phyloP scores from a whole-genome alignment of 1,140 invertebrate species.

The Medauroidea extradentata region DNA sequence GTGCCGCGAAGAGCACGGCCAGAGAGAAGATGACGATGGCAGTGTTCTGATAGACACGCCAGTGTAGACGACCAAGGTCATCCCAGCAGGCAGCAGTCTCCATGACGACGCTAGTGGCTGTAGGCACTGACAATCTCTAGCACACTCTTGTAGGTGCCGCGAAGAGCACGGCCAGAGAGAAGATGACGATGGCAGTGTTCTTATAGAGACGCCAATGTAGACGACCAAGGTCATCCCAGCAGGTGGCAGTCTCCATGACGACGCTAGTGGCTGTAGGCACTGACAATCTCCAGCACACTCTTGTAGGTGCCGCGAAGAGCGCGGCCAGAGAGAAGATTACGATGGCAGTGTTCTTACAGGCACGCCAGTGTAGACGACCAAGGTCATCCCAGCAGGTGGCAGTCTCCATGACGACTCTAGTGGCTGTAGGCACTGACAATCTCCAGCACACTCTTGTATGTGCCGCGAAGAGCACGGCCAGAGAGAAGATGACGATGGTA shows the following conservation, averaged over 20 bases:
- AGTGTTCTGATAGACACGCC: constrained; percentile 62
- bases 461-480: constrained; percentile 62
- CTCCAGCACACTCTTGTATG: constrained; percentile 55
- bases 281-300: constrained; percentile 56
- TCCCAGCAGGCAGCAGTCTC: constrained; percentile 44
- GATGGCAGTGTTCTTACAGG: constrained; percentile 62
- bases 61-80: constrained; percentile 53
- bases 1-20: constrained; percentile 62
- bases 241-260: constrained; percentile 48
- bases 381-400: constrained; percentile 42
- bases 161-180: constrained; percentile 60
- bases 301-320: constrained; percentile 60
- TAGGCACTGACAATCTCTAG: constrained; percentile 48
- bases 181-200: constrained; percentile 54
- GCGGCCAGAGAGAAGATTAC: constrained; percentile 56
- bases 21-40: constrained; percentile 55
- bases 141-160: constrained; percentile 60
- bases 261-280: constrained; percentile 28
- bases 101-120: constrained; percentile 43
- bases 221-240: constrained; percentile 50
- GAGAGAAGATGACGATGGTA: constrained; percentile 53
- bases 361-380: constrained; percentile 55
- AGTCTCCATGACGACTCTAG: constrained; percentile 56
- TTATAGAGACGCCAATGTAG: constrained; percentile 60
- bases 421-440: no score